Evolutionary conservation across 2,113 vertebrate genomes (phyloP), one percentile per base, ranked within the genome.

Genomic region (Talpa occidentalis): DNA sequence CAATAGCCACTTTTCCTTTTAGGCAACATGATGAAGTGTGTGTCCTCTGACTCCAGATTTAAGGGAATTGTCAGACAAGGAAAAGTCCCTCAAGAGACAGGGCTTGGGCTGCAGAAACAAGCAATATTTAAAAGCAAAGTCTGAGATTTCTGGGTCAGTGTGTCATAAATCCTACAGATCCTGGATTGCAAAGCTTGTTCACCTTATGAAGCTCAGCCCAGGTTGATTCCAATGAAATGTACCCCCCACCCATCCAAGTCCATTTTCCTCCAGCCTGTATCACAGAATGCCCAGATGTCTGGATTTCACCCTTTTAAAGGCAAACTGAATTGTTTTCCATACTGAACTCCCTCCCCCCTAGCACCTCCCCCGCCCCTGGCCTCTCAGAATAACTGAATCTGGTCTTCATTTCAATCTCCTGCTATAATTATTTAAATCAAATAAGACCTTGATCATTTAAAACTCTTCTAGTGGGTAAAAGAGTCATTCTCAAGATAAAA

Each of bases 81-180:
- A 17, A 47, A 81, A 30, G n/a, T 22, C 77, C 77, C 56, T 66
- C 66, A 59, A 52, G 47, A 73, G 42, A 54, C 5, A 35, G 91
- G 16, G 4, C 26, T 81, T 56, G 2, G 0, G 28, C 52, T 85
- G 42, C 32, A 78, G 62, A 84, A 90, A 28, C 26, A 80, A 84
- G 88, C 54, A 47, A 30, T 84, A 26, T 93, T 76, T 69, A 74
- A 32, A 30, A 90, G 73, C 16, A 0, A 32, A 30, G 67, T 56
- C 64, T 77, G 67, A 81, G 78, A 77, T 96, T 91, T 96, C 93
- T 90, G 49, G 93, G 88, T 85, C 92, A 88, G 44, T 88, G 67
- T 84, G 67, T 76, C 84, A n/a, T 52, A 19, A 83, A 73, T 87
- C 40, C 78, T 66, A 47, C n/a, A 81, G 66, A 73, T 81, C 42